phyloP scores from a whole-genome alignment of 2,888 invertebrate genomes.

The Tetramorium bicarinatum region DNA sequence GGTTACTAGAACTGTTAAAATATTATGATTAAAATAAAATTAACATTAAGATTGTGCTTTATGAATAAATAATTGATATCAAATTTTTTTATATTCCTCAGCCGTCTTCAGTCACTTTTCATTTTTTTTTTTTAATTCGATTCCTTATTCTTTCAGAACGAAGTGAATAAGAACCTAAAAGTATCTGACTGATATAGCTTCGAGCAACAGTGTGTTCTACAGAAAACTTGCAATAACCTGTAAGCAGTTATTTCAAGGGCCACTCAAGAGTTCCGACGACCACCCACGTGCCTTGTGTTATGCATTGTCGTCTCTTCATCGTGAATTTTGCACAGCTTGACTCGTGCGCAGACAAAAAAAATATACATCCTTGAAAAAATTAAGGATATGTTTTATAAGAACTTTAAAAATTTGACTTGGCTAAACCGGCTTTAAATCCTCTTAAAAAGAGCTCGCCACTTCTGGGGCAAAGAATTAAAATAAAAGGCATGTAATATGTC shows the following conservation, averaged over 20 bases:
- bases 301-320: conserved; percentile 62
- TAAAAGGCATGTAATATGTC: background rate
- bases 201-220: background rate
- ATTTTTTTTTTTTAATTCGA: background rate
- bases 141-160: background rate
- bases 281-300: conserved; percentile 71
- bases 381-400: conserved; percentile 59
- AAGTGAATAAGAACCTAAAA: background rate
- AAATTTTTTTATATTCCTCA: background rate
- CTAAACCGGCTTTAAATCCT: conserved; percentile 1
- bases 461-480: background rate
- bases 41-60: background rate
- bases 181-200: background rate
- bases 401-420: conserved; percentile 20
- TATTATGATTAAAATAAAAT: background rate
- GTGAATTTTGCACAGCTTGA: conserved; percentile 51
- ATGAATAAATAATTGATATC: background rate
- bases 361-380: conserved; percentile 43
- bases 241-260: conserved; percentile 37
- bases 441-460: background rate
- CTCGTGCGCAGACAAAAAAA: conserved; percentile 8
- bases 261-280: conserved; percentile 49
- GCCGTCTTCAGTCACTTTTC: background rate
- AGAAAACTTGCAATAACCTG: conserved; percentile 49
- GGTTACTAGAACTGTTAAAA: background rate